phyloP scores from a whole-genome alignment of 2,797 vertebrate genomes.

The Protonibea diacanthus region DNA sequence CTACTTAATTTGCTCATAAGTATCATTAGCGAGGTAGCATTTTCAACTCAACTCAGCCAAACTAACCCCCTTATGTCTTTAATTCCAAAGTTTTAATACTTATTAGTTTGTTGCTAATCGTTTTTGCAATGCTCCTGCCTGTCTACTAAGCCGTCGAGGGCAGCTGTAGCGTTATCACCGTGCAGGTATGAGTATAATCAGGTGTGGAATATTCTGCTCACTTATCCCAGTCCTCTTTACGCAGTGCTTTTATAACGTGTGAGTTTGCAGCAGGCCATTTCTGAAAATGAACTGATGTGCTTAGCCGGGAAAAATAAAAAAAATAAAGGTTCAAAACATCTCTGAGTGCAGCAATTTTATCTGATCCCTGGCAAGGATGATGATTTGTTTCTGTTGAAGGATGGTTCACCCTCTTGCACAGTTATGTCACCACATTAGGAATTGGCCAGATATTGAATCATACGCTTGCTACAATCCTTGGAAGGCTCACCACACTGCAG shows the following conservation, averaged over 20 bases:
- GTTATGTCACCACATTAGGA: conserved; percentile 46
- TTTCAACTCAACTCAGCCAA: conserved; percentile 29
- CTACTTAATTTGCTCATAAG: conserved; percentile 37
- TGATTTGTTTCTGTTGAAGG: conserved; percentile 41
- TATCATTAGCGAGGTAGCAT: conserved; percentile 32
- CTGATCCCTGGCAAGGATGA: conserved; percentile 24
- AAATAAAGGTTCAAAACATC: conserved; percentile 34
- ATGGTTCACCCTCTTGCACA: conserved; percentile 41
- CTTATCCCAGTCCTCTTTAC: not conserved
- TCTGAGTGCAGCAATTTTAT: conserved; percentile 17
- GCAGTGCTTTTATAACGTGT: not conserved
- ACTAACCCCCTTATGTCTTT: conserved; percentile 13
- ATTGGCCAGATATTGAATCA: conserved; percentile 53
- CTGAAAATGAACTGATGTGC: conserved; percentile 40
- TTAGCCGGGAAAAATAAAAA: conserved; percentile 35
- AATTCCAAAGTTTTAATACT: conserved; percentile 39
- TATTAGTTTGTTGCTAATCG: conserved; percentile 29
- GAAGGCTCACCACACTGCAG: conserved; percentile 23
- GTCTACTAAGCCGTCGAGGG: not conserved
- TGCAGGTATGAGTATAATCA: conserved; percentile 12
- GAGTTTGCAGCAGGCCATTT: conserved; percentile 28
- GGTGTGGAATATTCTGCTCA: conserved; percentile 15
- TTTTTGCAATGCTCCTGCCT: not conserved
- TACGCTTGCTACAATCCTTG: conserved; percentile 20
- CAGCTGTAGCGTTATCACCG: conserved; percentile 5